Evolutionary conservation across 1,140 invertebrate species (phyloP), one percentile per base, ranked within the genome.

Genomic region (Drosophila mauritiana): DNA sequence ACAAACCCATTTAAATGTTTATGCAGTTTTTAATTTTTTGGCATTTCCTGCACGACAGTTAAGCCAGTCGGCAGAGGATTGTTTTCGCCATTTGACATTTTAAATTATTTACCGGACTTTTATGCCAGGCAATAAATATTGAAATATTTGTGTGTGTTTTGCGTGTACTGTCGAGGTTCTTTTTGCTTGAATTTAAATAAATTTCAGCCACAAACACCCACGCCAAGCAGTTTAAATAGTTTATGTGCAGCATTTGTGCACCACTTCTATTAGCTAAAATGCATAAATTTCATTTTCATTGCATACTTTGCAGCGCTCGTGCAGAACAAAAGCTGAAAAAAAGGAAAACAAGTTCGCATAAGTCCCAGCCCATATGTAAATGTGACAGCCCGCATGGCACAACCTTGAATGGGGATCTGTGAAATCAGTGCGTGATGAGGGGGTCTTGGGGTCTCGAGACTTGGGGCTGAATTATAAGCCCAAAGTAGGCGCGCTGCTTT

Each of bases 371-470:
- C 83, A 82, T 75, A 86, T 86, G 82, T 78, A 86, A 86, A 86
- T 86, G 83, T 86, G 82, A 82, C 81, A 86, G 82, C 61, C 59
- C 73, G 63, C 59, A 63, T 85, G 73, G 51, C 51, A 49, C 51
- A 46, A 37, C 39, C 67, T 51, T 49, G 56, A 27, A n/a, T 20
- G 54, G 52, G 49, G 73, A 64, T 59, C 78, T 85, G 78, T 67
- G 74, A 86, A 82, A 83, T 86, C 83, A 88, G 82, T 86, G 82
- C 79, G 82, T 86, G 82, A 79, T 70, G 49, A 78, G 69, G 78
- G 63, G 61, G 57, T 57, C 74, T 39, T 64, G 56, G 69, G 73
- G 55, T 20, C 40, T 46, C 39, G 39, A 46, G 62, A 8, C 63
- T 49, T 31, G 67, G 48, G 65, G 34, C 57, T 73, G 67, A 79